Conservation (phyloP, 2,797 vertebrate genomes). For the Tragelaphus oryx region DNA sequence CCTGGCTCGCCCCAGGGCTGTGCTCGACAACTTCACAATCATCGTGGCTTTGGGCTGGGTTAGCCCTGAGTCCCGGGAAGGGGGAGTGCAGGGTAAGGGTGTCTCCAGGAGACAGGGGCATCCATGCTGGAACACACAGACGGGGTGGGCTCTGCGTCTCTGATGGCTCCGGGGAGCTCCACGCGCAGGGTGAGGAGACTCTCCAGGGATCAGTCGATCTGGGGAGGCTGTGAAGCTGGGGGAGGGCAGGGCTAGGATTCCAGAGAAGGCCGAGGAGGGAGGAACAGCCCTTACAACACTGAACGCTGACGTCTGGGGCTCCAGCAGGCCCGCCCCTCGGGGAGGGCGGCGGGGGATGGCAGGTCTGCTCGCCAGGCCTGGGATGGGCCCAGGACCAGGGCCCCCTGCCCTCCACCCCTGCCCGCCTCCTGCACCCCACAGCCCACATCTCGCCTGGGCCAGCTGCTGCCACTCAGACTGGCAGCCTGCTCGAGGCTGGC, state of each 20-base stretch:
- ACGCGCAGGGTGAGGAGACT: background rate
- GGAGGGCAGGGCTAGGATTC: background rate
- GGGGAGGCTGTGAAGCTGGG: background rate
- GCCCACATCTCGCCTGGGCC: background rate
- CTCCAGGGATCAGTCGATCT: background rate
- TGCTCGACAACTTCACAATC: background rate
- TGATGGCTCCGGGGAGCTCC: background rate
- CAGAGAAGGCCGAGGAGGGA: background rate
- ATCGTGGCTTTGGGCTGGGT: background rate
- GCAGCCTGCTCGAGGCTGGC: background rate
- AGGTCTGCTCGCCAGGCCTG: background rate
- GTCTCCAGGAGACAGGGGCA: background rate
- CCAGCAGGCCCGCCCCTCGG: accelerated
- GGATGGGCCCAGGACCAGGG: background rate
- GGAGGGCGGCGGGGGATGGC: accelerated
- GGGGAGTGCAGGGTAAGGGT: background rate
- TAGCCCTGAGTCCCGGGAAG: accelerated
- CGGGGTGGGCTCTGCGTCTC: accelerated
- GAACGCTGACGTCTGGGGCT: accelerated
- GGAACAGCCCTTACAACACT: no score
- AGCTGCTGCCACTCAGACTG: background rate
- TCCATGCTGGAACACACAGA: background rate
- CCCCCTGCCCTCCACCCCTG: background rate
- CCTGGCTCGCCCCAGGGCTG: accelerated
- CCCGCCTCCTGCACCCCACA: accelerated